These are phyloP conservation scores for Pseudotriccus pelzelni DNA, from an alignment of 2,797 vertebrate genomes.

Conservation along the genomic window DNA sequence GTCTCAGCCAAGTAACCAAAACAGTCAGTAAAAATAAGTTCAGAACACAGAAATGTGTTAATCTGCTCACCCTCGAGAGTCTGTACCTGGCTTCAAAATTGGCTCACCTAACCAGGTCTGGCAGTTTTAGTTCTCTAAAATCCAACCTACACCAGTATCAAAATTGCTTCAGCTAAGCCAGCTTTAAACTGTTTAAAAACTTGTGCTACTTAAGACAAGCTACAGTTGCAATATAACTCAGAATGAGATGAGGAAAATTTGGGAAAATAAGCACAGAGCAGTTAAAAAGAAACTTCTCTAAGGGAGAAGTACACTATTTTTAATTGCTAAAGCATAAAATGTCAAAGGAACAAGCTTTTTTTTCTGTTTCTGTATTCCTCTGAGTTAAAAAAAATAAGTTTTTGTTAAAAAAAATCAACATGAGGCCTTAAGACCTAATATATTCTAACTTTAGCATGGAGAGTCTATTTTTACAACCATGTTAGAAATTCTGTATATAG, in stretches of 20 bases:
- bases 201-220: neutral
- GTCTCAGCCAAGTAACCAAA: neutral
- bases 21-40: neutral
- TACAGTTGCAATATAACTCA: neutral
- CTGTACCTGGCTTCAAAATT: neutral
- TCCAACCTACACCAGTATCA: neutral
- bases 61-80: neutral
- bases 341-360: neutral
- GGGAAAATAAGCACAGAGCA: neutral
- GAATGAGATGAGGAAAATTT: neutral
- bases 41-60: neutral
- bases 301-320: neutral
- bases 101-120: neutral
- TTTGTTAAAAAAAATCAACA: neutral
- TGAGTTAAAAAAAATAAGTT: neutral
- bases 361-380: constrained; percentile 11
- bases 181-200: neutral
- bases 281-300: neutral
- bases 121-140: neutral
- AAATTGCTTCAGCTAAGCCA: neutral
- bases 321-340: neutral
- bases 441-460: constrained; percentile 57
- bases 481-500: constrained; percentile 58
- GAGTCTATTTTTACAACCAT: constrained; percentile 64
- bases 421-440: constrained; percentile 61